Base-by-base conservation (phyloP, 2,113 vertebrate species). In the Calidris pygmaea region DNA sequence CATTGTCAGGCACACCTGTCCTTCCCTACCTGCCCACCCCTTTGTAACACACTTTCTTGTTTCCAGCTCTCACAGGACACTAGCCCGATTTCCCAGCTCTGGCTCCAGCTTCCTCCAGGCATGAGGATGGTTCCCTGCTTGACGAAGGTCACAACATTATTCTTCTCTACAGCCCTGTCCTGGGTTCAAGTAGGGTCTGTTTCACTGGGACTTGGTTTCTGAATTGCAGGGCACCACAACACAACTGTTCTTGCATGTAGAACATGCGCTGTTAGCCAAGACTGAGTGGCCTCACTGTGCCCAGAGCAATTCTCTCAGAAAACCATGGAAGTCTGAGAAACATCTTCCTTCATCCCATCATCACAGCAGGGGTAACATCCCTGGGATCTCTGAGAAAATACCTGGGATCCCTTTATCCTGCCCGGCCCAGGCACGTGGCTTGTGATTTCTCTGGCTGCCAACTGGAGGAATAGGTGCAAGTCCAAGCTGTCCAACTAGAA, bases 351-450 rank as follows among this genome's bases (percentile, higher is more conserved):
- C 3, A 2, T 41, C 58, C 63, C 39, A 22, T 14, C 34, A 10
- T 32, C 1, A 2, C 58, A 79, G 32, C 34, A 62, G 47, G 15
- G 11, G n/a, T 37, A 41, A 74, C 41, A 62, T 20, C 19, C n/a
- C 35, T 34, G 20, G 22, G 41, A 63, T 63, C 29, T 55, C 72
- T 72, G 37, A 67, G 47, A 1, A 5, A 66, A 21, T 24, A 71
- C 1, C 2, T 56, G 34, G 53, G n/a, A 93, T 21, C 45, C 14
- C 26, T 78, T 39, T 72, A 29, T 60, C 35, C 72, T 60, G 39
- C 30, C 48, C 47, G 27, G 60, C 56, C 26, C 0, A 0, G 14
- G 39, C 24, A 50, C 2, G 9, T 0, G 1, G 32, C 19, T 9
- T 62, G 48, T 72, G 23, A 62, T 56, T n/a, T 32, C 41, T 86